Percentiles rank a stretch among this genome's conserved stretches.
Evolutionary conservation across 2,113 vertebrate genomes (phyloP).

Genomic region (Pelodiscus sinensis): DNA sequence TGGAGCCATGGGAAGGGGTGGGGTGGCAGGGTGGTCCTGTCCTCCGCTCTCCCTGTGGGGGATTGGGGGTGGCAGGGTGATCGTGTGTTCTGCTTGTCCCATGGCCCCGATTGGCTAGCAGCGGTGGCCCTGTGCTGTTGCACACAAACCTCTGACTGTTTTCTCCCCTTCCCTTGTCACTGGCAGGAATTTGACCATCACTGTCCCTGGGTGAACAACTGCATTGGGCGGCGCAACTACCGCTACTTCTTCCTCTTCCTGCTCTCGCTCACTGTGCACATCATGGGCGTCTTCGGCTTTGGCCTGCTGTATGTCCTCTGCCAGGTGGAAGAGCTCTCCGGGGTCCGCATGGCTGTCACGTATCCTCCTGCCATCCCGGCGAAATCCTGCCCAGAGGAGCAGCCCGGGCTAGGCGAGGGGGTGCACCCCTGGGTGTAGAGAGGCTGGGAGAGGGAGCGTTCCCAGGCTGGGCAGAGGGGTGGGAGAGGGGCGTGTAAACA

Average conservation of each 20-base stretch:
- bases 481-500: fast-evolving
- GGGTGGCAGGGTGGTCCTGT: not conserved
- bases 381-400: not conserved
- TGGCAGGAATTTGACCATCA: constrained; percentile 96
- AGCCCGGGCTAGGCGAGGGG: not conserved
- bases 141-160: not conserved
- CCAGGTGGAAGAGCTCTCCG: constrained; percentile 89
- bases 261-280: constrained; percentile 93
- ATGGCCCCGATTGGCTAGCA: not conserved
- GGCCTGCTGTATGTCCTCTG: constrained; percentile 92
- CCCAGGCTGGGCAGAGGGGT: fast-evolving
- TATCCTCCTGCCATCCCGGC: constrained; percentile 84
- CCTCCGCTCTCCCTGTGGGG: not conserved
- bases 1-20: not conserved
- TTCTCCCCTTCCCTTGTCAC: not conserved
- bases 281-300: constrained; percentile 93
- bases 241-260: constrained; percentile 98
- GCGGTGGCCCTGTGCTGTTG: not conserved
- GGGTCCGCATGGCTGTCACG: constrained; percentile 90
- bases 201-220: constrained; percentile 99
- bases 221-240: constrained; percentile 96
- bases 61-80: not conserved
- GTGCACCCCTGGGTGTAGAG: too few relatives aligned
- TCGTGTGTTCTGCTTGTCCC: not conserved
- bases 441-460: not conserved